phyloP scores from a whole-genome alignment of 2,797 vertebrate genomes.

The Xiphorhynchus erythropygius region DNA sequence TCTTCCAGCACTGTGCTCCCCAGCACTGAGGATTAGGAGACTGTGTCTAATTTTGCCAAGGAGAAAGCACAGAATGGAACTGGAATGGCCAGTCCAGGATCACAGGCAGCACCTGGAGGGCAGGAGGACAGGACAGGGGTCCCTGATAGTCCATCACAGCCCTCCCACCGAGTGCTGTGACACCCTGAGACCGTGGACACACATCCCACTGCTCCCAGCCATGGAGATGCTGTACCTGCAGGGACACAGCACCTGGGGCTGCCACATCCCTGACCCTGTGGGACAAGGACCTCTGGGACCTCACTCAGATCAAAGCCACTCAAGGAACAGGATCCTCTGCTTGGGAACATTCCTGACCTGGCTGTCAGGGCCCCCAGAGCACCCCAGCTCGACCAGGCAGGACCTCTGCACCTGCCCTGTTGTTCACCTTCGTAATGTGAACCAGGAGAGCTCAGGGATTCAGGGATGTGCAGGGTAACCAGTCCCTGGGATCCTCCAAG shows the following conservation, averaged over 20 bases:
- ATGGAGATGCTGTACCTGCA: neutral
- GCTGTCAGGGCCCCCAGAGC: neutral
- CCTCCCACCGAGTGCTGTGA: neutral
- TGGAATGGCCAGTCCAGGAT: fast-evolving
- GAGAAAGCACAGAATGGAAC: neutral
- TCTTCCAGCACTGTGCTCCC: neutral
- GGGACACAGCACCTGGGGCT: fast-evolving
- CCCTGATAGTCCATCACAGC: neutral
- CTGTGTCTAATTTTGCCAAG: too few relatives aligned
- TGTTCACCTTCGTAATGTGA: fast-evolving
- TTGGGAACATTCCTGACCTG: neutral
- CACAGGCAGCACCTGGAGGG: neutral
- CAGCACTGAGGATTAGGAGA: neutral
- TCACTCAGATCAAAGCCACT: fast-evolving
- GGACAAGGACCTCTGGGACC: fast-evolving
- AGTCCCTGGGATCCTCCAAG: fast-evolving
- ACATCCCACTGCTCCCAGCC: fast-evolving
- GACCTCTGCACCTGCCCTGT: neutral
- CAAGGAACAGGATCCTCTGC: fast-evolving
- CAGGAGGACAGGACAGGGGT: neutral
- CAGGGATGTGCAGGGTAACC: neutral
- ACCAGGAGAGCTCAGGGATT: neutral
- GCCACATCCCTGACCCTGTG: fast-evolving
- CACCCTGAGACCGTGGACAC: neutral
- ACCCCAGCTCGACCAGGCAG: neutral